phyloP scores from a whole-genome alignment of 2,113 vertebrate genomes.

The Actenoides hombroni region DNA sequence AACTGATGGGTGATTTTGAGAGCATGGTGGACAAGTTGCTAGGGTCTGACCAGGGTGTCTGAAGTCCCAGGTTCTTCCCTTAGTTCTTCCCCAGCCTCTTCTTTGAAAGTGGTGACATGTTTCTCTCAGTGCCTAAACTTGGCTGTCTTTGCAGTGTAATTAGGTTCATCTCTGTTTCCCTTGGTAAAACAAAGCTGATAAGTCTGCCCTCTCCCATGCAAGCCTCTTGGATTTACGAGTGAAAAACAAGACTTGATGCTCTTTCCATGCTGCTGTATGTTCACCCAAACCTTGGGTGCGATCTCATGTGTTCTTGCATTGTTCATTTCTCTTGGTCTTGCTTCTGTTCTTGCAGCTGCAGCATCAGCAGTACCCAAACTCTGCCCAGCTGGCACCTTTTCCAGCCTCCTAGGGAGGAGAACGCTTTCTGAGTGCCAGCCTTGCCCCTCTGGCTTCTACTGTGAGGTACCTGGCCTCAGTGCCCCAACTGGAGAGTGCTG shows the following conservation, averaged over 20 bases:
- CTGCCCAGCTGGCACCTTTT: conserved; percentile 88
- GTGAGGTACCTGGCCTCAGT: conserved; percentile 75
- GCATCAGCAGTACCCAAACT: conserved; percentile 76
- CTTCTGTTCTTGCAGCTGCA: conserved; percentile 66
- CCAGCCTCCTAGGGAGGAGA: conserved; percentile 70
- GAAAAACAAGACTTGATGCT: background rate
- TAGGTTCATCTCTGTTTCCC: background rate
- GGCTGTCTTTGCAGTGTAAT: background rate
- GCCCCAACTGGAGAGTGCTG: conserved; percentile 82
- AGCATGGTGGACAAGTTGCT: rapidly evolving
- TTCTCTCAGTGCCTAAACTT: background rate
- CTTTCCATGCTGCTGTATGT: background rate
- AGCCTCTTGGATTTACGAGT: background rate
- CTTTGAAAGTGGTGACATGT: background rate
- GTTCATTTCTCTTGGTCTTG: background rate
- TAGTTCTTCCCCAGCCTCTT: background rate
- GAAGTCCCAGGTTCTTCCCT: background rate
- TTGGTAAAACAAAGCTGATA: background rate
- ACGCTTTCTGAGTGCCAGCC: conserved; percentile 74
- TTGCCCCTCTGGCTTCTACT: conserved; percentile 85
- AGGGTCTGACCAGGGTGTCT: background rate
- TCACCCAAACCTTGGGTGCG: background rate
- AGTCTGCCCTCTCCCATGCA: background rate
- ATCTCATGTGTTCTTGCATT: background rate
- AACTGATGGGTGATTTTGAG: background rate